phyloP scores from a whole-genome alignment of 2,888 invertebrate genomes.

The Ormyrus labotus region DNA sequence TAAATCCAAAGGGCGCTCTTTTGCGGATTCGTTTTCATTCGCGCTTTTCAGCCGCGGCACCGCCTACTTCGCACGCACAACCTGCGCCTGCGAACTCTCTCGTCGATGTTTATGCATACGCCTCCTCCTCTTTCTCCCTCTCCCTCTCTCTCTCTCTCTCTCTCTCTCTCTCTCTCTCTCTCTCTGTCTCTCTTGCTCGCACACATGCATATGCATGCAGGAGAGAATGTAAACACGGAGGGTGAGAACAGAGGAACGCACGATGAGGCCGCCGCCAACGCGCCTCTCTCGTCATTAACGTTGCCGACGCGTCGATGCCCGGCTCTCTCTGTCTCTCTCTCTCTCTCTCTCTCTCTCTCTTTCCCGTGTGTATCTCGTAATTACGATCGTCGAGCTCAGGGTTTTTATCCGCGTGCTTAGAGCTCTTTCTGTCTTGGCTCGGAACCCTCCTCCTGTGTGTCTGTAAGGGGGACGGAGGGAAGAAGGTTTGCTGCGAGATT shows the following conservation, averaged over 20 bases:
- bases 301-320: no score
- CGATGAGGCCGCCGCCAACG: neutral
- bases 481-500: no score
- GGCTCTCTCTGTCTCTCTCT: no score
- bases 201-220: neutral
- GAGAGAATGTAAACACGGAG: constrained; percentile 20
- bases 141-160: no score
- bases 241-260: constrained; percentile 25
- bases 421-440: neutral
- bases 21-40: neutral
- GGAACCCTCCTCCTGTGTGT: neutral
- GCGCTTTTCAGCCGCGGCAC: neutral
- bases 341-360: neutral
- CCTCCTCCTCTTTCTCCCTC: no score
- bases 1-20: constrained; percentile 5
- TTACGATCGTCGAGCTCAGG: constrained; percentile 43
- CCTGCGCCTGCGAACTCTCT: no score
- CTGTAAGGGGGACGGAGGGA: neutral
- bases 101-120: no score
- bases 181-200: no score
- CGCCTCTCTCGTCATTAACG: neutral
- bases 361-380: constrained; percentile 15
- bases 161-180: no score
- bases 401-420: neutral
- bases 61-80: no score